phyloP scores from a whole-genome alignment of 2,888 invertebrate genomes.

The Sycophila texana region DNA sequence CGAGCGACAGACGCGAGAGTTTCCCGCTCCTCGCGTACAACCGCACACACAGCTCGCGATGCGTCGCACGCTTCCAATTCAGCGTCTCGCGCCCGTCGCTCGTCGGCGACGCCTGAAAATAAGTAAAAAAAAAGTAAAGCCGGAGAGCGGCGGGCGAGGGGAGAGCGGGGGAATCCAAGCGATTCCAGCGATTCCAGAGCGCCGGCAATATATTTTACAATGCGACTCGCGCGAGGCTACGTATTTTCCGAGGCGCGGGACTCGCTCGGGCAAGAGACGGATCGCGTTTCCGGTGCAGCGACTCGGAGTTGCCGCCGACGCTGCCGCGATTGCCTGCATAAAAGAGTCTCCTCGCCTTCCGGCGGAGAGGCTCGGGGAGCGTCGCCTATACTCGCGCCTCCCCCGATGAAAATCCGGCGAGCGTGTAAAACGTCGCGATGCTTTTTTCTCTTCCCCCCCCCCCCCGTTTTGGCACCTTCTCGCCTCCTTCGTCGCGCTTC shows the following conservation, averaged over 20 bases:
- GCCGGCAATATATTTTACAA: background rate
- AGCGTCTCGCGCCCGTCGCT: background rate
- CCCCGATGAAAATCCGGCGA: constrained; percentile 21
- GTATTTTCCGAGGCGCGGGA: background rate
- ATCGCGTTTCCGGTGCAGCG: constrained; percentile 1
- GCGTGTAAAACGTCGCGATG: constrained; percentile 15
- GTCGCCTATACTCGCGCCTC: background rate
- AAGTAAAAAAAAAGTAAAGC: no score
- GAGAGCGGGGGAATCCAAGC: background rate
- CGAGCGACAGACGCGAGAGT: background rate
- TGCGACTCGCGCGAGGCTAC: background rate
- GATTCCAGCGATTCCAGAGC: no score
- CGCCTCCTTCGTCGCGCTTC: background rate
- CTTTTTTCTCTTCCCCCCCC: no score
- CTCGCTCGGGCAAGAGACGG: no score
- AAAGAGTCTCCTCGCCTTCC: background rate
- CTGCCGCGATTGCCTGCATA: background rate
- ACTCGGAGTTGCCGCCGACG: background rate
- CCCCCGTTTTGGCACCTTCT: background rate
- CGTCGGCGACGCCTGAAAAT: background rate
- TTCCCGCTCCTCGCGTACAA: background rate
- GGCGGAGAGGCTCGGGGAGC: background rate
- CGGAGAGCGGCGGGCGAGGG: background rate
- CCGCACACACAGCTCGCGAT: background rate
- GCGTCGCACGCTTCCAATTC: background rate